A percentile compares a stretch with the other conserved stretches of the same genome.
phyloP scores from a whole-genome alignment of 2,113 vertebrate species.

The Serilophus lunatus region DNA sequence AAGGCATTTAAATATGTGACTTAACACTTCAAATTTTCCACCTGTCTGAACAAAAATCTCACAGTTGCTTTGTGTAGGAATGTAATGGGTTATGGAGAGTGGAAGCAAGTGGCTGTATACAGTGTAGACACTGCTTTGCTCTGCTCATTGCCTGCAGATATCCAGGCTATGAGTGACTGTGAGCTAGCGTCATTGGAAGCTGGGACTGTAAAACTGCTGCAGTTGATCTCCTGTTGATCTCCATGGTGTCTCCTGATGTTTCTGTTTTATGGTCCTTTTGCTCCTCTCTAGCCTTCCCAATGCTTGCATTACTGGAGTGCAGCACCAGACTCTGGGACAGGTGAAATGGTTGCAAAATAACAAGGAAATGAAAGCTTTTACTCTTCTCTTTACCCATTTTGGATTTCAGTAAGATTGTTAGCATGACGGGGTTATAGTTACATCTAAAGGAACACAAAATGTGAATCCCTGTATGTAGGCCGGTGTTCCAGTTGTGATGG shows the following conservation, averaged over 20 bases:
- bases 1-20: not conserved
- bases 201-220: not conserved
- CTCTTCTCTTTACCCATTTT: not conserved
- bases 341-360: not conserved
- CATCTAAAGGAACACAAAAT: not conserved
- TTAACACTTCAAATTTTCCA: not conserved
- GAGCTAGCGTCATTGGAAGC: not conserved
- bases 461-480: not conserved
- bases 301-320: not conserved
- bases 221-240: not conserved
- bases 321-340: not conserved
- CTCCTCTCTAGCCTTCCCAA: not conserved
- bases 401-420: not conserved
- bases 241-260: not conserved
- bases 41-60: not conserved
- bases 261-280: not conserved
- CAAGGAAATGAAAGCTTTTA: not conserved
- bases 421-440: not conserved
- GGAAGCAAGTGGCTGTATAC: not conserved
- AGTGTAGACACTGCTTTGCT: accelerated
- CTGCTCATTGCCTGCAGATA: not conserved
- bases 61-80: not conserved
- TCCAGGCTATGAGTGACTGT: not conserved
- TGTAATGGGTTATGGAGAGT: not conserved
- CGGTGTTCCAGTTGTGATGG: not conserved